Conservation (phyloP, 2,113 vertebrate genomes). For the Cichladusa arquata region DNA sequence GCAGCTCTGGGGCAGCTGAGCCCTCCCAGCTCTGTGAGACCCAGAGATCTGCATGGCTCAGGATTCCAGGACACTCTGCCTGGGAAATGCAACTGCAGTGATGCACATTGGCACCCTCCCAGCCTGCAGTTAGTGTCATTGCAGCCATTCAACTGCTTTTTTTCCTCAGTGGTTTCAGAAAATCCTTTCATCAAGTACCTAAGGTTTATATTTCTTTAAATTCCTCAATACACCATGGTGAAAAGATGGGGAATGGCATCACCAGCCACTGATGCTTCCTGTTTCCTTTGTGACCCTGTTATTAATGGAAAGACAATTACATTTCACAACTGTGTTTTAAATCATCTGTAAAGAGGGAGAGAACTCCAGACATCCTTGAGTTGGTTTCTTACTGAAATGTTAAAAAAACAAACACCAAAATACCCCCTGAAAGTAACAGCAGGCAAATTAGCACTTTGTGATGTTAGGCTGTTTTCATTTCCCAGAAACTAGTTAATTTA, state of each 20-base stretch:
- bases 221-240: accelerated
- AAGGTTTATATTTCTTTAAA: not conserved
- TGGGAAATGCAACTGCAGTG: accelerated
- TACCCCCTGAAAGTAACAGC: not conserved
- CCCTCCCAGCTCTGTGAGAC: accelerated
- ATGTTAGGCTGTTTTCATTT: not conserved
- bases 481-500: slow-evolving; percentile 23
- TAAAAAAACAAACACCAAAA: not conserved
- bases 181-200: not conserved
- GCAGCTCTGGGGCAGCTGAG: not conserved
- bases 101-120: accelerated
- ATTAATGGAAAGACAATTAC: not conserved
- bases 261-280: not conserved
- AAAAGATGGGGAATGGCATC: not conserved
- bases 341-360: not conserved
- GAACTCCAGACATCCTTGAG: not conserved
- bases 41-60: accelerated
- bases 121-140: accelerated
- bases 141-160: accelerated
- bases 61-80: accelerated
- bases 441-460: not conserved
- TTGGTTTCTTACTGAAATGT: not conserved
- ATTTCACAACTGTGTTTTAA: not conserved
- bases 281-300: not conserved
- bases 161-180: not conserved